phyloP scores from a whole-genome alignment of 1,140 invertebrate genomes.

The Anastatus disparis region DNA sequence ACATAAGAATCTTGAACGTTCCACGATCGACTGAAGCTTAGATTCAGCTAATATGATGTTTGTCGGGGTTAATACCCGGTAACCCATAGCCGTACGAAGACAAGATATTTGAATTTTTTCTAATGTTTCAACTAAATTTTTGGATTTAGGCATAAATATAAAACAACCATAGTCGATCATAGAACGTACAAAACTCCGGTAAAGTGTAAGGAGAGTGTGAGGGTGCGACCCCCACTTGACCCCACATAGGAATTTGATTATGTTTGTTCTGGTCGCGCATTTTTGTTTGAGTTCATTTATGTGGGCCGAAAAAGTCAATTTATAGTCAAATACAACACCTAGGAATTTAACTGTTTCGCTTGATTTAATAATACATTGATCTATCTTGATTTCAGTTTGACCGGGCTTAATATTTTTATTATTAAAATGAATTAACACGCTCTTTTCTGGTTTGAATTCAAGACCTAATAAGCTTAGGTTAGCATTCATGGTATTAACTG shows the following conservation, averaged over 20 bases:
- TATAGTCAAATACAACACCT: constrained; percentile 15
- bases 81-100: no score
- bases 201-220: not conserved
- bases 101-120: no score
- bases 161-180: constrained; percentile 16
- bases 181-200: constrained; percentile 6
- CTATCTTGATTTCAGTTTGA: constrained; percentile 15
- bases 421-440: constrained; percentile 33
- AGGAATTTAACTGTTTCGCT: not conserved
- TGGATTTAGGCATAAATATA: not conserved
- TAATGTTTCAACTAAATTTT: not conserved
- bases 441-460: constrained; percentile 17
- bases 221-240: constrained; percentile 18
- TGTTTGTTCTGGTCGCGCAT: constrained; percentile 1
- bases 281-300: not conserved
- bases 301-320: constrained; percentile 1
- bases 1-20: not conserved
- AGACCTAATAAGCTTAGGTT: constrained; percentile 34
- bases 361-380: not conserved
- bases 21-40: no score
- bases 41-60: no score
- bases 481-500: constrained; percentile 12
- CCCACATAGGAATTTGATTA: constrained; percentile 13
- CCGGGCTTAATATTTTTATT: constrained; percentile 30
- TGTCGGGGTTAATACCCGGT: no score